Percentiles rank a stretch among this genome's conserved stretches.
These are phyloP conservation scores for Silurus aristotelis DNA, from an alignment of 2,797 vertebrate species.

Conservation along the genomic window DNA sequence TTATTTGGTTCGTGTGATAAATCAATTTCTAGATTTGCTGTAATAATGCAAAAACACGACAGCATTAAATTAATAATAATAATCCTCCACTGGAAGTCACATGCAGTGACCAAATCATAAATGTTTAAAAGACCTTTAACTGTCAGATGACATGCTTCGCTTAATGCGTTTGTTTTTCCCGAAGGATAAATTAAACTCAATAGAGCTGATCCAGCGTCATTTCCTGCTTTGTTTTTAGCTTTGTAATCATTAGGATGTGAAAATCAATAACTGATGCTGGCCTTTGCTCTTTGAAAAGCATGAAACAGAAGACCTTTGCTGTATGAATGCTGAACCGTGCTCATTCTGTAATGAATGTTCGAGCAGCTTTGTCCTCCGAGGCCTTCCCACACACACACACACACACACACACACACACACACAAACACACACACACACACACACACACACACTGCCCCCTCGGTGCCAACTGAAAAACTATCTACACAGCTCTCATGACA, in stretches of 20 bases:
- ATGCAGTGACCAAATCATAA: background rate
- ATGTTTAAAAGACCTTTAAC: slow-evolving; percentile 24
- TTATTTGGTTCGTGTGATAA: background rate
- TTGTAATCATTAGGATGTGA: slow-evolving; percentile 24
- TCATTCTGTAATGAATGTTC: slow-evolving; percentile 43
- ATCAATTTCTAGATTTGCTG: slow-evolving; percentile 1
- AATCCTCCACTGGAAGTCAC: background rate
- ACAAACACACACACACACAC: background rate
- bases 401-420: slow-evolving; percentile 2
- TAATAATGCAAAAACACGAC: slow-evolving; percentile 1
- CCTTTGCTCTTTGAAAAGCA: background rate
- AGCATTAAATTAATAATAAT: background rate
- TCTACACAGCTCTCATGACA: slow-evolving; percentile 31
- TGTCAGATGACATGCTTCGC: slow-evolving; percentile 14
- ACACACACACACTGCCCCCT: background rate
- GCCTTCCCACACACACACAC: background rate
- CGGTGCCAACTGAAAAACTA: background rate
- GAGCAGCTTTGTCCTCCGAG: background rate
- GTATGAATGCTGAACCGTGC: slow-evolving; percentile 1
- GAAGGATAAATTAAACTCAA: slow-evolving; percentile 21
- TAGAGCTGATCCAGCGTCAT: slow-evolving; percentile 12
- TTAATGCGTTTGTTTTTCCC: slow-evolving; percentile 17
- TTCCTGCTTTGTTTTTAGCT: slow-evolving; percentile 22
- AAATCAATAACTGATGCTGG: slow-evolving; percentile 2
- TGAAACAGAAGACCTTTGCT: background rate